phyloP scores from a whole-genome alignment of 2,888 invertebrate species.

The Orthosia gracilis region DNA sequence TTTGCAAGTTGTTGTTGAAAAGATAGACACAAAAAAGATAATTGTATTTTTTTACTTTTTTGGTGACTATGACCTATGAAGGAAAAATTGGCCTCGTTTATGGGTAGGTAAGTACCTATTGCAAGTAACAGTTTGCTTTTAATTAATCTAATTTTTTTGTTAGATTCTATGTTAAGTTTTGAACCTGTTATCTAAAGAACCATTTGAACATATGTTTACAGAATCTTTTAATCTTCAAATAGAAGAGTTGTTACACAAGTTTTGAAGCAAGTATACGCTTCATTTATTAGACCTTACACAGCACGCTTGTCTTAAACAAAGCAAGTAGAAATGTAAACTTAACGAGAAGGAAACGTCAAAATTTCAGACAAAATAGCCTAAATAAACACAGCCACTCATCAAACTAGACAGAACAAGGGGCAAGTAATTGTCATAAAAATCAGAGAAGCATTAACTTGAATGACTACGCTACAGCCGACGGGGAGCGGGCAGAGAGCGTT shows the following conservation, averaged over 20 bases:
- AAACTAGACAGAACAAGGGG: constrained; percentile 57
- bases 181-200: too few relatives aligned
- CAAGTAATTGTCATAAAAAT: constrained; percentile 71
- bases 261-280: background rate
- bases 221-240: background rate
- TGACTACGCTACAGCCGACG: constrained; percentile 35
- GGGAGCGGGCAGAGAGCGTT: constrained; percentile 70
- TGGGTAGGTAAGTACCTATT: too few relatives aligned
- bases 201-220: too few relatives aligned
- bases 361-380: background rate
- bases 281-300: background rate
- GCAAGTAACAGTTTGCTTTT: too few relatives aligned
- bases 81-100: too few relatives aligned
- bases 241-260: too few relatives aligned
- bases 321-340: background rate
- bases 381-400: constrained; percentile 43
- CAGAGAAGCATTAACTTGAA: constrained; percentile 64
- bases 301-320: background rate
- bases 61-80: too few relatives aligned
- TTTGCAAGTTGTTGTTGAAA: too few relatives aligned
- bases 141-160: too few relatives aligned
- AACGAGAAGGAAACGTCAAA: background rate
- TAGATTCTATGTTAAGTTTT: too few relatives aligned
- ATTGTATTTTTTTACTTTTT: too few relatives aligned
- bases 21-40: too few relatives aligned